Conservation (phyloP, 2,888 invertebrate species). For the Steinernema carpocapsae region DNA sequence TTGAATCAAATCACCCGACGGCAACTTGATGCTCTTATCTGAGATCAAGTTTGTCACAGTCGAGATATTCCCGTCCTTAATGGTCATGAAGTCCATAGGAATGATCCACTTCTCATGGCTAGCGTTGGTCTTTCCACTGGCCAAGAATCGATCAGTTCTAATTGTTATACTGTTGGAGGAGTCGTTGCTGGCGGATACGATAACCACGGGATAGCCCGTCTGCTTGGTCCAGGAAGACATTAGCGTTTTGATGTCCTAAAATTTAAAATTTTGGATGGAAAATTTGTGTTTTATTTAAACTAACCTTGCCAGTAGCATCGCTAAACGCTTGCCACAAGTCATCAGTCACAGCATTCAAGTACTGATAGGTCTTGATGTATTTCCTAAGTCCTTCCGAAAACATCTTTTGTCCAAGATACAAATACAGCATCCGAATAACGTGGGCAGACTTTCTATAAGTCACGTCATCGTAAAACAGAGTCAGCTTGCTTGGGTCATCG, state of each 20-base stretch:
- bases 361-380: not conserved
- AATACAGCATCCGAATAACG: constrained; percentile 5
- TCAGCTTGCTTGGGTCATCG: not conserved
- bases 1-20: not conserved
- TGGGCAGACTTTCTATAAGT: not conserved
- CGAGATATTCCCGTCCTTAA: not conserved
- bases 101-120: not conserved
- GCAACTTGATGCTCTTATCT: not conserved
- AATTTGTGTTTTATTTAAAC: no score
- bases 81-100: not conserved
- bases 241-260: constrained; percentile 82
- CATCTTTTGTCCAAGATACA: not conserved
- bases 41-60: not conserved
- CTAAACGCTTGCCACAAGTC: not conserved
- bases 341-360: not conserved
- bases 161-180: not conserved
- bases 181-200: not conserved
- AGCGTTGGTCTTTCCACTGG: not conserved
- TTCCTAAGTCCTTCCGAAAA: not conserved
- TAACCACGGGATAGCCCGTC: constrained; percentile 87
- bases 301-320: not conserved
- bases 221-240: constrained; percentile 95
- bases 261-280: no score
- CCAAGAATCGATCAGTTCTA: not conserved
- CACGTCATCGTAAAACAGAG: not conserved